Conservation (phyloP, 2,113 vertebrate species). For the Phyllopteryx taeniolatus region DNA sequence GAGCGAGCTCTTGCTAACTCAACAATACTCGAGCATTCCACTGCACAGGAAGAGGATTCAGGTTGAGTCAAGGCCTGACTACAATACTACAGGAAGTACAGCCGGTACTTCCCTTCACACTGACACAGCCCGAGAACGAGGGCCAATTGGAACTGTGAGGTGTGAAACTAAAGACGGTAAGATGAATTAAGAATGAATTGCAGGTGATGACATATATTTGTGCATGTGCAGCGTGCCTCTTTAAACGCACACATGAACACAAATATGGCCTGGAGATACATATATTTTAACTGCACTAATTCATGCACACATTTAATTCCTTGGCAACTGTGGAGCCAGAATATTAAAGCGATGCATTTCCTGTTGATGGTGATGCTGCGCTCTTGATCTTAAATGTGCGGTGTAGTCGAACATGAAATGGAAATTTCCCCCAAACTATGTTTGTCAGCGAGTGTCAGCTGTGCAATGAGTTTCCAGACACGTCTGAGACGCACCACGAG, state of each 20-base stretch:
- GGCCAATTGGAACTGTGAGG: neutral
- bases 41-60: slow-evolving; percentile 35
- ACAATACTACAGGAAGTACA: slow-evolving; percentile 57
- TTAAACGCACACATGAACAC: slow-evolving; percentile 64
- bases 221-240: slow-evolving; percentile 36
- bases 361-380: slow-evolving; percentile 71
- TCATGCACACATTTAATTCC: slow-evolving; percentile 75
- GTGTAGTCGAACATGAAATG: slow-evolving; percentile 73
- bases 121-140: slow-evolving; percentile 16
- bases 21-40: slow-evolving; percentile 47
- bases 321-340: slow-evolving; percentile 67
- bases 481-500: slow-evolving; percentile 56
- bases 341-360: slow-evolving; percentile 74
- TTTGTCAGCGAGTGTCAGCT: slow-evolving; percentile 64
- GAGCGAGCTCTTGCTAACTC: slow-evolving; percentile 39
- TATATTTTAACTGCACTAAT: slow-evolving; percentile 71
- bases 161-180: neutral
- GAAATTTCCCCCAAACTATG: slow-evolving; percentile 71
- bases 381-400: slow-evolving; percentile 72
- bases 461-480: slow-evolving; percentile 64
- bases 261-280: slow-evolving; percentile 69
- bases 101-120: slow-evolving; percentile 41
- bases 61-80: slow-evolving; percentile 42
- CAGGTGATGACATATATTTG: slow-evolving; percentile 60
- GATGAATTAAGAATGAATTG: slow-evolving; percentile 42